These are phyloP conservation scores for Microcebus lehilahytsara DNA, from an alignment of 2,113 vertebrate species.

Conservation along the genomic window DNA sequence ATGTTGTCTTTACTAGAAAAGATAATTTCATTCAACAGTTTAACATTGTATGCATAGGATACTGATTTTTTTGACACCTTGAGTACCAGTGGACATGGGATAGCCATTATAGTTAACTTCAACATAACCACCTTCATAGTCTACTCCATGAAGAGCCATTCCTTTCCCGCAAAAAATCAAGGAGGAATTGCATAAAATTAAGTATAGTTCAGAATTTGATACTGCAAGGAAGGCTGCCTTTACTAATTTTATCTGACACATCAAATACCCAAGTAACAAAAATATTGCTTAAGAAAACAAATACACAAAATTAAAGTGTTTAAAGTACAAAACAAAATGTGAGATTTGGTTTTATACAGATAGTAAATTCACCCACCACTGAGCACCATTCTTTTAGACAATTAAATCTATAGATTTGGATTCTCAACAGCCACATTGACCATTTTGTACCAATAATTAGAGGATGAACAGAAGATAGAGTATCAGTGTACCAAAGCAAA, in stretches of 20 bases:
- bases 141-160: background rate
- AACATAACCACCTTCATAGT: background rate
- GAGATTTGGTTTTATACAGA: background rate
- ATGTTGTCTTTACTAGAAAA: background rate
- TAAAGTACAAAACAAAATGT: background rate
- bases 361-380: background rate
- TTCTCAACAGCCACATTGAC: background rate
- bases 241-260: background rate
- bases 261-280: background rate
- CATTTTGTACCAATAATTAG: background rate
- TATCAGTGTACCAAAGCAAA: background rate
- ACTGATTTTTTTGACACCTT: too few species aligned
- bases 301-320: background rate
- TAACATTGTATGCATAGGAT: background rate
- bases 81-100: background rate
- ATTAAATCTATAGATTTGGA: background rate
- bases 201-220: background rate
- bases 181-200: background rate
- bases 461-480: background rate
- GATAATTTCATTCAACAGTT: background rate
- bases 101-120: background rate
- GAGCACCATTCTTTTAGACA: background rate
- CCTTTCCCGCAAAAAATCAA: background rate
- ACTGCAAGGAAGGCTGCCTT: background rate
- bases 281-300: background rate